Conservation (phyloP, 2,888 invertebrate species). For the Mesochorus sp. region DNA sequence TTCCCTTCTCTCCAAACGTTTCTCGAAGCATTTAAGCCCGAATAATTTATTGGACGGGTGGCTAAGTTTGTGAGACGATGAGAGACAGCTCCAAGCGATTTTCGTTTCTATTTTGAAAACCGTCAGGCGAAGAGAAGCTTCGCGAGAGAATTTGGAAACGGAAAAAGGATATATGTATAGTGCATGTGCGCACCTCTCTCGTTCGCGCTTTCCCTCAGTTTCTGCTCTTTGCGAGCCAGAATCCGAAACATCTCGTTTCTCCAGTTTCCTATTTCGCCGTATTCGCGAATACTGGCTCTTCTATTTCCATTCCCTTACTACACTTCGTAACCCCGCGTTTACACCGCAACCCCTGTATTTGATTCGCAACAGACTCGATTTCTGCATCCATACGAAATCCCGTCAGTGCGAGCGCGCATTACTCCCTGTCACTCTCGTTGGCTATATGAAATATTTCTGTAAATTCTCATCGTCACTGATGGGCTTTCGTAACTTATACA, state of each 20-base stretch:
- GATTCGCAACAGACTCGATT: slow-evolving; percentile 12
- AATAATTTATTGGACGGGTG: slow-evolving; percentile 40
- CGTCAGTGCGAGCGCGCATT: neutral
- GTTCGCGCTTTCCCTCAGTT: neutral
- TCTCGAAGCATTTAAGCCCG: slow-evolving; percentile 44
- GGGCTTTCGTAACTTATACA: too few species aligned
- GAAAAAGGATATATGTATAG: slow-evolving; percentile 18
- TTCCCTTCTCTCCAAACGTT: slow-evolving; percentile 42
- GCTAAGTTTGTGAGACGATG: slow-evolving; percentile 8
- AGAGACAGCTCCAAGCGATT: slow-evolving; percentile 27
- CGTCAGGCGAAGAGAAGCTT: slow-evolving; percentile 11
- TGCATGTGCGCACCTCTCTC: neutral
- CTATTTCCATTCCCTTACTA: slow-evolving; percentile 5
- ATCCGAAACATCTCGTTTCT: slow-evolving; percentile 25
- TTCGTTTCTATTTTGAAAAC: slow-evolving; percentile 42
- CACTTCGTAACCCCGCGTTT: neutral
- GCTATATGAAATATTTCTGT: slow-evolving; percentile 34
- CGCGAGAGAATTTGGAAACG: slow-evolving; percentile 13
- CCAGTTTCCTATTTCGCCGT: slow-evolving; percentile 7
- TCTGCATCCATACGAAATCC: slow-evolving; percentile 30
- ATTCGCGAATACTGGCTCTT: neutral
- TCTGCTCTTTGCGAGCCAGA: neutral
- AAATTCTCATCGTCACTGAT: neutral
- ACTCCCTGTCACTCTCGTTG: neutral
- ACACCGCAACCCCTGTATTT: slow-evolving; percentile 38